Evolutionary conservation across 2,113 vertebrate genomes (phyloP).

Genomic region (Chinchilla lanigera): DNA sequence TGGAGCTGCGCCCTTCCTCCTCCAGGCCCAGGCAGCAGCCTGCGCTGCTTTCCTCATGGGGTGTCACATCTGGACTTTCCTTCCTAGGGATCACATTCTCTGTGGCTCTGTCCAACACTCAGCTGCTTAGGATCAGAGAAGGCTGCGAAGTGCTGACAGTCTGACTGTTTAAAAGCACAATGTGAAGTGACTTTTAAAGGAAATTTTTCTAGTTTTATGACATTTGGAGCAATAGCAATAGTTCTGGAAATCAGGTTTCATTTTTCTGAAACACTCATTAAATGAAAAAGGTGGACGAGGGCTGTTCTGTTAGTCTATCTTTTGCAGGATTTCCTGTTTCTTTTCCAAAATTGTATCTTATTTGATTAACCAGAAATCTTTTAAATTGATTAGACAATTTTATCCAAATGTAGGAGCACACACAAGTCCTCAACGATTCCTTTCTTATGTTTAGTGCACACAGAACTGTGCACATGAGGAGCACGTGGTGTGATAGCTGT

Average conservation of each 20-base stretch:
- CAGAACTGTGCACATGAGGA: too few species aligned
- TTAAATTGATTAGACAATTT: not conserved
- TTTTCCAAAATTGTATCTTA: not conserved
- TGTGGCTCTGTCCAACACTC: slow-evolving; percentile 18
- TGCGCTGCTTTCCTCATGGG: not conserved
- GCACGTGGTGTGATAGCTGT: not conserved
- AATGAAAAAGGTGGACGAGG: not conserved
- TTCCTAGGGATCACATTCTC: not conserved
- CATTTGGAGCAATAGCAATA: not conserved
- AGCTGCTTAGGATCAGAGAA: not conserved
- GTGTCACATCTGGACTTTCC: not conserved
- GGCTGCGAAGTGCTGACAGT: slow-evolving; percentile 31
- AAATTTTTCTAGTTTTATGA: not conserved
- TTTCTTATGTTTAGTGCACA: not conserved
- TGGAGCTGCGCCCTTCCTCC: not conserved
- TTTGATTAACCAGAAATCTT: not conserved
- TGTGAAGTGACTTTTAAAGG: not conserved
- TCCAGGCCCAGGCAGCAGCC: not conserved
- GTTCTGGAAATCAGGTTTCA: not conserved
- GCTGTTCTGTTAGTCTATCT: not conserved
- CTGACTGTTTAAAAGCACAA: slow-evolving; percentile 41
- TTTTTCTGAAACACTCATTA: not conserved
- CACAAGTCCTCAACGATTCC: not conserved
- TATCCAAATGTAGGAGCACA: not conserved
- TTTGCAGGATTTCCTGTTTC: not conserved